Base-by-base conservation (phyloP, 2,797 vertebrate genomes). In the Malacoraja senta region DNA sequence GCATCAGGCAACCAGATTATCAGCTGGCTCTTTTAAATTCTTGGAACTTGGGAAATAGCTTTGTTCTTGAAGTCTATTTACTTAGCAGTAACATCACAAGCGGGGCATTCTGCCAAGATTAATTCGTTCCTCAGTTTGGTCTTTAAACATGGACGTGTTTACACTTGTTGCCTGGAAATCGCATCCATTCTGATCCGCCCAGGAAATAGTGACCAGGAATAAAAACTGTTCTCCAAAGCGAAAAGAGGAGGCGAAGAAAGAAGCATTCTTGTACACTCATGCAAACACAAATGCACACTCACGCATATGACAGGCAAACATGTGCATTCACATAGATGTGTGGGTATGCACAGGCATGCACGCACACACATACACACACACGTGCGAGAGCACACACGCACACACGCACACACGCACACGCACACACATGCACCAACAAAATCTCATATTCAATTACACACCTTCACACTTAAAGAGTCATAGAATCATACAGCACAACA, bases 91-190 rank as follows among this genome's bases (percentile, higher is more conserved):
- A 21, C 15, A 35, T 88, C 84, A 88, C 61, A 86, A 63, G 29
- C 29, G n/a, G 53, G 58, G 83, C 83, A 86, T 63, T 86, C 17
- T 86, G 58, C 81, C 83, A 68, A 21, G n/a, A n/a, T 65, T 8
- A 61, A 68, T 68, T 65, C 61, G 8, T 88, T 88, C 29, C 61
- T 65, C 84, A 65, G n/a, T 65, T 88, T 88, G 61, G 61, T 88
- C 61, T 68, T 65, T 88, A 65, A 65, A 88, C 35, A 63, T 88
- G 61, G 84, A 88, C n/a, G 21, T 35, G 84, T 88, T 88, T 63
- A 65, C n/a, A 35, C 84, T 88, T 88, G 83, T 24, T 88, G 63
- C 61, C 65, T n/a, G 84, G 84, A 86, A 61, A 29, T 63, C 58
- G 15, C 58, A 86, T 6, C 71, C 58, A 32, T 13, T 63, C 26